A percentile compares a stretch with the other conserved stretches of the same genome.
Conservation (phyloP, 23 tunicate species). For the Oikopleura vanhoeffeni region DNA sequence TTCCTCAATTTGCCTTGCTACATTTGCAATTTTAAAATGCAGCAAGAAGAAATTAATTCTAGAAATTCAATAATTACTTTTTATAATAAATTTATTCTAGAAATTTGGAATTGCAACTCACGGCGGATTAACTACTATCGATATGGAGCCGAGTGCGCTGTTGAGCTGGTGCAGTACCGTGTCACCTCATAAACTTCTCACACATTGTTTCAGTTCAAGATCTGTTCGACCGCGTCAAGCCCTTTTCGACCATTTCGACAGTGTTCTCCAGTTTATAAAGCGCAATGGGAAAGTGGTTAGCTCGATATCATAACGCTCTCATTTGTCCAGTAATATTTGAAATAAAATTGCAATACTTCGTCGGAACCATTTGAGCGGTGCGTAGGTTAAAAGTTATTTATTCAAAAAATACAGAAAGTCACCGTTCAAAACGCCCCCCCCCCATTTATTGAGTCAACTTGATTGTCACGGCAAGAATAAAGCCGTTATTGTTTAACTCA, state of each 20-base stretch:
- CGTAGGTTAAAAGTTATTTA: neutral
- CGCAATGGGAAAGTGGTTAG: conserved; percentile 8
- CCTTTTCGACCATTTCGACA: conserved; percentile 9
- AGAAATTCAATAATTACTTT: no score
- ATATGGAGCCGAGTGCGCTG: conserved; percentile 1
- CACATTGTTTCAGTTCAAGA: neutral
- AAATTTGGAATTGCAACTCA: neutral
- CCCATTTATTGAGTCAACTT: no score
- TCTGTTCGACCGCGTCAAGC: neutral
- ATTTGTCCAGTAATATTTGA: no score
- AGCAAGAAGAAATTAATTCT: no score
- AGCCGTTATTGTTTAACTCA: no score
- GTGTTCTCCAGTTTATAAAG: neutral
- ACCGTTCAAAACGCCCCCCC: no score
- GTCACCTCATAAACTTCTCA: neutral
- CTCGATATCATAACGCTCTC: neutral
- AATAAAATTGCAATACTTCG: no score
- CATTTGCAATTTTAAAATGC: no score
- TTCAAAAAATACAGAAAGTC: neutral
- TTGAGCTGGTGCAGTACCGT: conserved; percentile 14
- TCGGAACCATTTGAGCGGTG: no score
- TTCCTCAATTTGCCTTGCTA: no score
- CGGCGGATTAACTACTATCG: neutral
- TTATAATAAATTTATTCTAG: no score
- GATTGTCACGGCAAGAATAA: no score